Evolutionary conservation across 2,797 vertebrate species (phyloP), one percentile per base, ranked within the genome.

Genomic region (Amblyraja radiata): DNA sequence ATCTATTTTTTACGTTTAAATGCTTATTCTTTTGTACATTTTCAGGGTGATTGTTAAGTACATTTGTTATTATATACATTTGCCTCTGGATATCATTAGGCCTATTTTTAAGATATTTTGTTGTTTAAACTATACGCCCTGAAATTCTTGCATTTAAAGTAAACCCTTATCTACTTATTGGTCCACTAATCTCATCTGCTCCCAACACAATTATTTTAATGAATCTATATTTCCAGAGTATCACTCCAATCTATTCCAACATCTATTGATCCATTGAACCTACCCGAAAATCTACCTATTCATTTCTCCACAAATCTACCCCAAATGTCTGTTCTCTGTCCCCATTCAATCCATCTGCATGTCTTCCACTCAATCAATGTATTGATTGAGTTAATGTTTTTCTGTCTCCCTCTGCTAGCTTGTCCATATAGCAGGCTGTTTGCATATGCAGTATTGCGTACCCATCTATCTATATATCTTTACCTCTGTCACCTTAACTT

Each of bases 201-300:
- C 73, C 68, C 90, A 92, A 46, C 18, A 73, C 39, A 28, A 91
- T 92, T 58, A 92, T 92, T 92, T 92, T 54, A 76, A 92, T 74
- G 90, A 92, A 92, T 92, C 90, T 94, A 93, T 93, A 94, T 93
- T 94, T 94, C 95, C 95, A 95, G 95, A 95, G 94, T 95, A 95
- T 94, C 94, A 95, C 94, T 93, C 93, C 94, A 94, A 94, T 94
- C 94, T 95, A 74, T 94, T 92, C 94, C 93, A 94, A 94, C 93
- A 94, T 94, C 93, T 94, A 95, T 95, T 93, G 94, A 95, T 95
- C 94, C 94, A 95, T 95, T 94, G 95, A 94, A 94, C 94, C 94
- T 88, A 94, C 94, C 93, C 94, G 93, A 0, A 93, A 95, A 94
- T 95, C 0, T 0, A 73, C 78, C 94, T 94, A 95, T 93, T 93